Conservation (phyloP, 1,140 invertebrate species). For the Orius insidiosus region DNA sequence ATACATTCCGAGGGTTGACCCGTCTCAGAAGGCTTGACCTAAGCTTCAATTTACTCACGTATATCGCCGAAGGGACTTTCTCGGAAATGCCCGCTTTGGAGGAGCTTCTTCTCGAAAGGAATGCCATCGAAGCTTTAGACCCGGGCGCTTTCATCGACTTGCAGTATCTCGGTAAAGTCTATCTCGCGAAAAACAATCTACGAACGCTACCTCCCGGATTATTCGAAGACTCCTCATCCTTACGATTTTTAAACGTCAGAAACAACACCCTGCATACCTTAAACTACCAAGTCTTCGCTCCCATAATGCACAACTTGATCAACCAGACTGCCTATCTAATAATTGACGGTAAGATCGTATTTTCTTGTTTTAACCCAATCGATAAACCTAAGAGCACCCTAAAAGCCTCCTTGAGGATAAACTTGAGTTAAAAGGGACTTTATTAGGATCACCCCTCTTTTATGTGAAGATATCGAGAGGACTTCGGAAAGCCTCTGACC, state of each 20-base stretch:
- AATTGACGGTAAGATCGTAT: constrained; percentile 44
- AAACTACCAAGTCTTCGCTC: constrained; percentile 48
- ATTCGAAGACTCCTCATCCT: constrained; percentile 40
- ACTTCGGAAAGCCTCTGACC: too few relatives aligned
- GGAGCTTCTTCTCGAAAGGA: constrained; percentile 52
- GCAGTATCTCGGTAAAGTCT: constrained; percentile 42
- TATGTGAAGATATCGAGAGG: too few relatives aligned
- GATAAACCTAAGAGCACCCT: too few relatives aligned
- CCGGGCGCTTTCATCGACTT: constrained; percentile 52
- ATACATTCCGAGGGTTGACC: constrained; percentile 48
- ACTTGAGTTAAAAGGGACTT: too few relatives aligned
- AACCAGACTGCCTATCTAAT: constrained; percentile 49
- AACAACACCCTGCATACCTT: constrained; percentile 54
- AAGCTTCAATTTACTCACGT: constrained; percentile 46
- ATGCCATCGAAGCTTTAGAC: constrained; percentile 46
- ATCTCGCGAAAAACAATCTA: constrained; percentile 53
- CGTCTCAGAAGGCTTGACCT: constrained; percentile 46
- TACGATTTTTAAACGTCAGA: constrained; percentile 51
- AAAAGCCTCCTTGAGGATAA: too few relatives aligned
- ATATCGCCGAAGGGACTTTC: constrained; percentile 55
- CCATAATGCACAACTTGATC: constrained; percentile 55
- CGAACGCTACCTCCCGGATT: constrained; percentile 40
- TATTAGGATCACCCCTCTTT: too few relatives aligned
- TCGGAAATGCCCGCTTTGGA: constrained; percentile 48
- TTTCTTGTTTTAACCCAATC: constrained; percentile 18